These are phyloP conservation scores for Lontra canadensis DNA, from an alignment of 2,113 vertebrate species.

Conservation along the genomic window DNA sequence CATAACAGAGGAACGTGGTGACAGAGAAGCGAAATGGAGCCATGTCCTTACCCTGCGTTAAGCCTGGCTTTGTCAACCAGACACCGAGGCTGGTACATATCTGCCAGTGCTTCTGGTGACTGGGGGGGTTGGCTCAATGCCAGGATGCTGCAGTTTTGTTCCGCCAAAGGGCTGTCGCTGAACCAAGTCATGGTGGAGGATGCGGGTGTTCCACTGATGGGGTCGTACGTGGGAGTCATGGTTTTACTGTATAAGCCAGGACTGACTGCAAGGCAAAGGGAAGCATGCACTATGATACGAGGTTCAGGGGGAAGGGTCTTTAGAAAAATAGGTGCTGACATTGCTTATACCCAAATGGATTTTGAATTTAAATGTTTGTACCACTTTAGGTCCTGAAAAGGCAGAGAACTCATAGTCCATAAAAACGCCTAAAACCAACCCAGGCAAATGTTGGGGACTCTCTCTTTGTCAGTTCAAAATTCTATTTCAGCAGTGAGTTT, in stretches of 20 bases:
- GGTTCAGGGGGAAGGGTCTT: background rate
- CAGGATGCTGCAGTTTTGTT: slow-evolving; percentile 85
- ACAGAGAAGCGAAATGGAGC: background rate
- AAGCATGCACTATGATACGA: rapidly evolving
- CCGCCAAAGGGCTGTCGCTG: slow-evolving; percentile 88
- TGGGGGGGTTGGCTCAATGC: slow-evolving; percentile 86
- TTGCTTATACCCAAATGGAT: background rate
- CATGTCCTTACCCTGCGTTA: slow-evolving; percentile 89
- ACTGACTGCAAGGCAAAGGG: slow-evolving; percentile 82
- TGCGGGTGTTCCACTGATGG: slow-evolving; percentile 90
- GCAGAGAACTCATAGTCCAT: background rate
- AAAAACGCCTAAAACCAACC: background rate
- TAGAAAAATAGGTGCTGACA: background rate
- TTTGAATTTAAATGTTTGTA: background rate
- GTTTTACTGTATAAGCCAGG: slow-evolving; percentile 94
- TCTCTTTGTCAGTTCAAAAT: background rate
- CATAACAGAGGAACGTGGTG: background rate
- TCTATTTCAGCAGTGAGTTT: background rate
- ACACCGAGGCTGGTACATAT: slow-evolving; percentile 92
- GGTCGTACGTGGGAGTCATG: slow-evolving; percentile 94
- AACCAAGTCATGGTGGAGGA: slow-evolving; percentile 94
- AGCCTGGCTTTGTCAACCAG: slow-evolving; percentile 93
- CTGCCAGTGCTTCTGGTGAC: slow-evolving; percentile 87
- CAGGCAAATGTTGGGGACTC: background rate
- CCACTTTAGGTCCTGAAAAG: background rate